phyloP scores from a whole-genome alignment of 2,888 invertebrate genomes.

The Agrochola lota region DNA sequence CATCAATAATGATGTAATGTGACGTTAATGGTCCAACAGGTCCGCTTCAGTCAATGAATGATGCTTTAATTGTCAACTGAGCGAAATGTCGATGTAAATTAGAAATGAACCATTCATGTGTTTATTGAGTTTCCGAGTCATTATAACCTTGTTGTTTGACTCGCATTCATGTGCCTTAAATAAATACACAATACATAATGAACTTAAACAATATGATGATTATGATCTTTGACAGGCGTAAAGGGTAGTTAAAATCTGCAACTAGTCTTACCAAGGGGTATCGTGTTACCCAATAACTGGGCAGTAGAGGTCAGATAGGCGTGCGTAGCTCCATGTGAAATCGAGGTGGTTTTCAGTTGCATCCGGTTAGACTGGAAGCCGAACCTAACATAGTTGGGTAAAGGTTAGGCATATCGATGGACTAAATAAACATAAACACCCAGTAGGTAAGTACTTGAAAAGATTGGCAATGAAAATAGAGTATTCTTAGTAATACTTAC shows the following conservation, averaged over 20 bases:
- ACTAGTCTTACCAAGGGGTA: neutral
- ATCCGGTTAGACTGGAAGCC: neutral
- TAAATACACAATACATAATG: neutral
- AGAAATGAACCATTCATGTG: conserved; percentile 65
- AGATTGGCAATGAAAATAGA: neutral
- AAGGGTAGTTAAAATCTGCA: neutral
- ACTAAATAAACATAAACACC: neutral
- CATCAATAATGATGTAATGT: neutral
- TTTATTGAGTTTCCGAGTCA: conserved; percentile 51
- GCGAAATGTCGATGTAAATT: conserved; percentile 58
- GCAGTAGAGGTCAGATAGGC: neutral
- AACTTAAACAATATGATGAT: neutral
- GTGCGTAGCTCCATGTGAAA: too few species aligned
- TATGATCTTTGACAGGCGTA: neutral
- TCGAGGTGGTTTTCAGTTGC: neutral
- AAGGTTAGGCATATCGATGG: neutral
- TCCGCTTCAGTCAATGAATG: conserved; percentile 46
- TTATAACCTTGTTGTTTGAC: conserved; percentile 42
- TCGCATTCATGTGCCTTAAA: conserved; percentile 2
- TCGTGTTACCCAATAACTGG: neutral
- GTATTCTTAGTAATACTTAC: neutral
- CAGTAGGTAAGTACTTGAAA: neutral
- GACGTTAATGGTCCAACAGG: conserved; percentile 19
- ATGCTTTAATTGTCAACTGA: conserved; percentile 51
- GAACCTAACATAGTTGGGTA: neutral